Conservation (phyloP, 2,797 vertebrate species). For the Furcifer pardalis region DNA sequence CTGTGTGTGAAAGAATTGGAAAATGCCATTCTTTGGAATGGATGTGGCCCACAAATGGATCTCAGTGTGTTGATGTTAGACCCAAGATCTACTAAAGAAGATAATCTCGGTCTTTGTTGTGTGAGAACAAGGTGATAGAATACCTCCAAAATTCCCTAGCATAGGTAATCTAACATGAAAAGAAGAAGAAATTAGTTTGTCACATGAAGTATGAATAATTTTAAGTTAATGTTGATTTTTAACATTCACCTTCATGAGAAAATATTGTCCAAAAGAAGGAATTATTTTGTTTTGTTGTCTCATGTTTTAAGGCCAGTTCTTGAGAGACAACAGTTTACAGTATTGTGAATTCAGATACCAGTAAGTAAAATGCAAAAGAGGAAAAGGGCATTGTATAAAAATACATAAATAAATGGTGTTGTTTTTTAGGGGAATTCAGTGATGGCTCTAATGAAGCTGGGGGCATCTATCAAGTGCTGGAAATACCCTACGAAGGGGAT, state of each 20-base stretch:
- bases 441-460: conserved; percentile 96
- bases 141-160: neutral
- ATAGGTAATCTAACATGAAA: neutral
- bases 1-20: too few species aligned
- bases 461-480: conserved; percentile 96
- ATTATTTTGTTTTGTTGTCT: neutral
- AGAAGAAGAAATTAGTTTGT: too few species aligned
- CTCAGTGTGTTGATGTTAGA: too few species aligned
- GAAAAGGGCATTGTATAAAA: too few species aligned
- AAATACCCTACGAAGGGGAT: conserved; percentile 95
- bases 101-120: too few species aligned
- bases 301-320: neutral
- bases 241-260: neutral
- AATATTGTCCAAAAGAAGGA: neutral
- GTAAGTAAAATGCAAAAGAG: neutral
- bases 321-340: neutral
- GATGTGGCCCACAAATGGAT: too few species aligned
- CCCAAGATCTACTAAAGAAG: too few species aligned
- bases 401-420: neutral
- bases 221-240: neutral
- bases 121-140: too few species aligned
- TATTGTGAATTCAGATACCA: neutral
- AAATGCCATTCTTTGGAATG: too few species aligned
- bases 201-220: too few species aligned
- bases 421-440: conserved; percentile 91